phyloP scores from a whole-genome alignment of 2,888 invertebrate genomes.

The Calephelis perditalis region DNA sequence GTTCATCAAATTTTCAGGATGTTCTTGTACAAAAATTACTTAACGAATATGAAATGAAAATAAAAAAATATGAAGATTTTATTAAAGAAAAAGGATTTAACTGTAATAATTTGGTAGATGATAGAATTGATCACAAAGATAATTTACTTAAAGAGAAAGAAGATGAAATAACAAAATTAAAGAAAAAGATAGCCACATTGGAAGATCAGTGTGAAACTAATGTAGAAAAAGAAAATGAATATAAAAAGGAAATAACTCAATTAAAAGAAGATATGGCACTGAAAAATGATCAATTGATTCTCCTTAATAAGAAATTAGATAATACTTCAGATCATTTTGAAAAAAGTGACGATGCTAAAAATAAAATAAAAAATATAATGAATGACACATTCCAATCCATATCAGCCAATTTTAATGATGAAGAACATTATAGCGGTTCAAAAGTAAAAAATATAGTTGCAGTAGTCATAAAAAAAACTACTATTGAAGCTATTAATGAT shows the following conservation, averaged over 20 bases:
- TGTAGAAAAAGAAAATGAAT: constrained; percentile 27
- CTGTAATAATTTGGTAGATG: constrained; percentile 25
- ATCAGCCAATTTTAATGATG: constrained; percentile 48
- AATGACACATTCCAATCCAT: constrained; percentile 60
- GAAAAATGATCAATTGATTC: constrained; percentile 27
- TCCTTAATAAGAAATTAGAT: constrained; percentile 32
- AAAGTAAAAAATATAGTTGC: constrained; percentile 51
- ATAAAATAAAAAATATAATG: constrained; percentile 52
- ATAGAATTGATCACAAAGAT: constrained; percentile 14
- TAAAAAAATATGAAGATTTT: constrained; percentile 55
- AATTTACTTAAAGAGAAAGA: constrained; percentile 38
- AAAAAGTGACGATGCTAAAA: constrained; percentile 25
- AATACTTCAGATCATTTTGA: constrained; percentile 22
- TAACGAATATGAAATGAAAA: constrained; percentile 63
- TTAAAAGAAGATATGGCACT: constrained; percentile 34
- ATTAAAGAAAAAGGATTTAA: constrained; percentile 39
- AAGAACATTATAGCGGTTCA: constrained; percentile 47
- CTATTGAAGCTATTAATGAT: constrained; percentile 45
- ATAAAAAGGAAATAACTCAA: constrained; percentile 35
- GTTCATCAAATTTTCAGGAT: constrained; percentile 38
- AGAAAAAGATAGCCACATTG: constrained; percentile 17
- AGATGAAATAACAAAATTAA: constrained; percentile 38
- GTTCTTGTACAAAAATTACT: constrained; percentile 54
- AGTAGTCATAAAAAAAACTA: constrained; percentile 55
- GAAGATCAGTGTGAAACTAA: constrained; percentile 21